These are phyloP conservation scores for Hozukius guyotensis DNA, from an alignment of 2,797 vertebrate genomes.

Conservation along the genomic window DNA sequence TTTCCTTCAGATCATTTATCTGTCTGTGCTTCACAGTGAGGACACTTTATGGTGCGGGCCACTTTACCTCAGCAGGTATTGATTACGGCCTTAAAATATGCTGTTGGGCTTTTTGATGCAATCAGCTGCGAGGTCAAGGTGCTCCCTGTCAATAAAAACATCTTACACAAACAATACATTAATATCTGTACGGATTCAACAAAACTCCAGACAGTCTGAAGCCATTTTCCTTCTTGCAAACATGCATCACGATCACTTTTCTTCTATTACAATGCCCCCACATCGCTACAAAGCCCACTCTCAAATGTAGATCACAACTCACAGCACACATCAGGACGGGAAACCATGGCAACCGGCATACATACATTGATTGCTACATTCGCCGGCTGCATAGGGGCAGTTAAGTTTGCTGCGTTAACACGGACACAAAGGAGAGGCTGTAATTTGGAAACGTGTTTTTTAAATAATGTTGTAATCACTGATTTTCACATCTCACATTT, in stretches of 20 bases:
- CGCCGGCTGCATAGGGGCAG: conserved; percentile 11
- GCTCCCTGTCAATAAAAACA: conserved; percentile 14
- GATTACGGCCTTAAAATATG: conserved; percentile 53
- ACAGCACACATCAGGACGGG: conserved; percentile 21
- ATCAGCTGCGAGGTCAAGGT: conserved; percentile 27
- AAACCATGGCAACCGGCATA: conserved; percentile 70
- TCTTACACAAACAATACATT: background rate
- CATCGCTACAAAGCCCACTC: conserved; percentile 45
- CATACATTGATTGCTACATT: conserved; percentile 46
- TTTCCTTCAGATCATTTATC: conserved; percentile 77
- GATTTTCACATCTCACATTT: conserved; percentile 44
- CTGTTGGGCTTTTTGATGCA: conserved; percentile 6
- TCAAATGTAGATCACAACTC: conserved; percentile 50
- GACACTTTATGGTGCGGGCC: conserved; percentile 47
- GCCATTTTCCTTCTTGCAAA: conserved; percentile 6
- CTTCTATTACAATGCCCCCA: conserved; percentile 26
- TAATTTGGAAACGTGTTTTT: conserved; percentile 32
- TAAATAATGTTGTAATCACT: conserved; percentile 42
- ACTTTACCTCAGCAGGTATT: conserved; percentile 64
- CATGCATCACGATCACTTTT: conserved; percentile 26
- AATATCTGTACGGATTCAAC: background rate
- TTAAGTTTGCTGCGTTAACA: conserved; percentile 34
- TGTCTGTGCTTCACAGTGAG: conserved; percentile 54
- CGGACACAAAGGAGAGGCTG: conserved; percentile 13
- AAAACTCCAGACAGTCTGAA: background rate